Base-by-base conservation (phyloP, 2,888 invertebrate species). In the Heliconius ismenius region DNA sequence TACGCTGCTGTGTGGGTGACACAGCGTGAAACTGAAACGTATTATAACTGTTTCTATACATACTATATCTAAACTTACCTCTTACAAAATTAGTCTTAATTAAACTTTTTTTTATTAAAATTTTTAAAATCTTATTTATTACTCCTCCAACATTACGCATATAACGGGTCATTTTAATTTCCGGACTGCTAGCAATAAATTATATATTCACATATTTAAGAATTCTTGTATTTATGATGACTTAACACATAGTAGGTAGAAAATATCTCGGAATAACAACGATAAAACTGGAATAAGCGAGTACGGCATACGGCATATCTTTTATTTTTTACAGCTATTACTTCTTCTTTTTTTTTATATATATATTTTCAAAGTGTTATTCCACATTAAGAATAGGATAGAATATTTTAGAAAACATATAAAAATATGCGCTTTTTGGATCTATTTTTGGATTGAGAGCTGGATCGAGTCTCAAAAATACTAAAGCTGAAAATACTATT, bases 121-220 rank as follows among this genome's bases (percentile, higher is more conserved):
- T 1, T 24, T 18, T 21, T 18, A 49, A 18, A 2, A 49, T 58
- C 26, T 70, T n/a, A 54, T 70, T 58, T 70, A 70, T 70, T 70
- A 54, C 15, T 36, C n/a, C 36, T 36, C 4, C 13, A 54, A 49
- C 11, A 74, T 72, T 73, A 72, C 58, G 67, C 67, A 65, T 65
- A 78, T 79, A 87, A 87, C 88, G 88, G 88, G n/a, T n/a, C 70
- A 58, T 81, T 81, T 85, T 79, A 84, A 83, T 87, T 87, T 86
- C 84, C 84, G 81, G 84, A 83, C 82, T 81, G 81, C 77, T 82
- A 79, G 79, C 79, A 75, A 76, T 77, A 76, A 58, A 74, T 74
- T 76, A 74, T 79, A 73, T 75, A 78, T 73, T 80, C 69, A 62
- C 28, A 74, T 72, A 77, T 80, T 75, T 73, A 63, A 68, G 11